phyloP scores from a whole-genome alignment of 2,797 vertebrate genomes.

The Alfaro cultratus region DNA sequence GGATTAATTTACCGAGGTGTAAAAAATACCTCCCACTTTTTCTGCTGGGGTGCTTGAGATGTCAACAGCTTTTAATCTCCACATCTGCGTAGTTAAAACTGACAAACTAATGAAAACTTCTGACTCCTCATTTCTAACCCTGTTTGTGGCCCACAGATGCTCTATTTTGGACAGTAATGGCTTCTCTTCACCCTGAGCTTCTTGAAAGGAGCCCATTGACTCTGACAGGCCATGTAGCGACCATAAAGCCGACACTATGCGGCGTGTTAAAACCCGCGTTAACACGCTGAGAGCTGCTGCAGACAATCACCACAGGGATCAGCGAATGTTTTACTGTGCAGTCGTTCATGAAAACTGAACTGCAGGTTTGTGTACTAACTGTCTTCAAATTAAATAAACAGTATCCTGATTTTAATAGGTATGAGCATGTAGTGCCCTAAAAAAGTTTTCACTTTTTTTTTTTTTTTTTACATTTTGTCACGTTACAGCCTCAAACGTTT shows the following conservation, averaged over 20 bases:
- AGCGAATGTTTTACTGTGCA: constrained; percentile 3
- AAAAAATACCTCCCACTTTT: constrained; percentile 11
- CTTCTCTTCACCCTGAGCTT: constrained; percentile 31
- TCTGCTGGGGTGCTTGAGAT: constrained; percentile 24
- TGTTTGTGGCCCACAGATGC: constrained; percentile 20
- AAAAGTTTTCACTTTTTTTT: too few relatives aligned
- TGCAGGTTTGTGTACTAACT: not conserved
- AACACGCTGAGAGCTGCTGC: constrained; percentile 14
- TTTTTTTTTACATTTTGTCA: not conserved
- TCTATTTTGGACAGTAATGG: constrained; percentile 28
- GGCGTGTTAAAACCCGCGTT: constrained; percentile 28
- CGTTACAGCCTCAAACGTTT: not conserved
- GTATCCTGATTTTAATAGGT: not conserved
- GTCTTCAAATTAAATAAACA: not conserved
- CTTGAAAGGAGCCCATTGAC: constrained; percentile 10
- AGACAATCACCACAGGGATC: constrained; percentile 6
- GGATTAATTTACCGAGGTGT: constrained; percentile 35
- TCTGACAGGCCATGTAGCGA: constrained; percentile 48
- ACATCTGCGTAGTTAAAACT: constrained; percentile 24
- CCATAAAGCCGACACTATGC: constrained; percentile 13
- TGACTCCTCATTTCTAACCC: constrained; percentile 37
- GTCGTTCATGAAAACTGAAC: constrained; percentile 14
- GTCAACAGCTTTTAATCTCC: constrained; percentile 39
- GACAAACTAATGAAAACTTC: constrained; percentile 59
- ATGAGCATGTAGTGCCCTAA: not conserved